These are phyloP conservation scores for Polypedilum vanderplanki DNA, from an alignment of 1,140 invertebrate species.

Conservation along the genomic window DNA sequence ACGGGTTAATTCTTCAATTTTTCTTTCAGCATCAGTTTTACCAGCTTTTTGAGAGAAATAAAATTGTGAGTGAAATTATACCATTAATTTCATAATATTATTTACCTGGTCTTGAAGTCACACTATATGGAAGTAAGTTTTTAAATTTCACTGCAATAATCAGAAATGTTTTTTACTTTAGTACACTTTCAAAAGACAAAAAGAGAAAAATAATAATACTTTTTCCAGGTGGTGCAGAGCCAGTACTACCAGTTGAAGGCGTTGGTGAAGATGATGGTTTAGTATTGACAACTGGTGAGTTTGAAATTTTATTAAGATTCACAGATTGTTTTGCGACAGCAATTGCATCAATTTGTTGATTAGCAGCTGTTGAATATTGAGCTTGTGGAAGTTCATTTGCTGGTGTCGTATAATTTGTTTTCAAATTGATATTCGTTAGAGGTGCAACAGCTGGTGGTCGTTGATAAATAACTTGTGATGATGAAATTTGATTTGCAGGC, in stretches of 20 bases:
- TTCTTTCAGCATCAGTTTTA: constrained; percentile 81
- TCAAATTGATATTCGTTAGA: constrained; percentile 40
- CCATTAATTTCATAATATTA: constrained; percentile 43
- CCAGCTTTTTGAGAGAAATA: constrained; percentile 48
- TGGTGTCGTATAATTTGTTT: constrained; percentile 39
- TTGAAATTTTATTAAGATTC: constrained; percentile 7
- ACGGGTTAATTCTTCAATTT: constrained; percentile 82
- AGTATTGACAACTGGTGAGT: constrained; percentile 41
- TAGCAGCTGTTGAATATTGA: constrained; percentile 6
- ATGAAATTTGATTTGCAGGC: neutral
- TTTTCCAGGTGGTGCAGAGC: constrained; percentile 1
- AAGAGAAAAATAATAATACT: neutral
- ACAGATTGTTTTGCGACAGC: constrained; percentile 18
- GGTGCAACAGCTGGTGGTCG: constrained; percentile 39
- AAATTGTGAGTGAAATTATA: constrained; percentile 30
- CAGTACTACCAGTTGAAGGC: constrained; percentile 31
- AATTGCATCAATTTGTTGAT: constrained; percentile 1
- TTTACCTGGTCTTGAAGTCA: constrained; percentile 62
- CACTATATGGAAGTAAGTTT: constrained; percentile 76
- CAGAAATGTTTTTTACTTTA: neutral
- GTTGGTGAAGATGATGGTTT: constrained; percentile 34
- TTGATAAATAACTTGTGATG: constrained; percentile 34
- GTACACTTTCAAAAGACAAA: neutral
- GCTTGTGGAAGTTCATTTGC: constrained; percentile 22
- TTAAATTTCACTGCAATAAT: constrained; percentile 45